These are phyloP conservation scores for Akabosia matsudoensis DNA, from an alignment of 1,140 invertebrate genomes.

Conservation along the genomic window DNA sequence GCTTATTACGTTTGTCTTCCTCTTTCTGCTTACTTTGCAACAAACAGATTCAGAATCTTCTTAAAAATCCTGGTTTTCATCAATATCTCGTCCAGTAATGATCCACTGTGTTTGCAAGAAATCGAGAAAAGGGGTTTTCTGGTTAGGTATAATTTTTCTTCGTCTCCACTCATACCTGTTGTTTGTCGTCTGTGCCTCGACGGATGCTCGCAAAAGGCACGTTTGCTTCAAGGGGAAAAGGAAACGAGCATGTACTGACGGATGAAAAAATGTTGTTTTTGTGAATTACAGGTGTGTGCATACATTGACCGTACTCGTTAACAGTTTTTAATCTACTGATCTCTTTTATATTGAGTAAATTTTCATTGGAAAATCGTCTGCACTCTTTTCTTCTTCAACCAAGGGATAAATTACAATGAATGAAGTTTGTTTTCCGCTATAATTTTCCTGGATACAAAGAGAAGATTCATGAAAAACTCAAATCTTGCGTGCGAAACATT, in stretches of 20 bases:
- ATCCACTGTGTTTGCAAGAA: neutral
- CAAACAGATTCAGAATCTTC: too few relatives aligned
- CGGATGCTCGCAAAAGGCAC: neutral
- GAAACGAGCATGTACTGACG: neutral
- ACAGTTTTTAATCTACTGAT: neutral
- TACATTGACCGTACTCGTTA: too few relatives aligned
- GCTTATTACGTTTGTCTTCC: neutral
- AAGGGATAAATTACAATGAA: constrained; percentile 5
- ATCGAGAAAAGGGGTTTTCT: constrained; percentile 3
- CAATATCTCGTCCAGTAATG: neutral
- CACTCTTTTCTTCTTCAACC: neutral
- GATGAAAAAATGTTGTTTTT: neutral
- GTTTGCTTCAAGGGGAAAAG: too few relatives aligned
- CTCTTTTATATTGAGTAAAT: neutral
- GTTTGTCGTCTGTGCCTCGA: neutral
- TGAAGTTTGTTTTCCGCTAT: neutral
- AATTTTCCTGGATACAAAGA: neutral
- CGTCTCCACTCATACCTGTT: neutral
- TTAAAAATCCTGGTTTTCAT: too few relatives aligned
- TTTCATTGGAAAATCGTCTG: constrained; percentile 9
- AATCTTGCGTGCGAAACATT: too few relatives aligned
- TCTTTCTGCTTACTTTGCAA: too few relatives aligned
- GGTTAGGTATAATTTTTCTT: neutral
- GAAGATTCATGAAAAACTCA: neutral
- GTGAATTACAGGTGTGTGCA: constrained; percentile 21